A percentile compares a stretch with the other conserved stretches of the same genome.
These are phyloP conservation scores for Rattus rattus DNA, from an alignment of 2,113 vertebrate genomes.

Conservation along the genomic window DNA sequence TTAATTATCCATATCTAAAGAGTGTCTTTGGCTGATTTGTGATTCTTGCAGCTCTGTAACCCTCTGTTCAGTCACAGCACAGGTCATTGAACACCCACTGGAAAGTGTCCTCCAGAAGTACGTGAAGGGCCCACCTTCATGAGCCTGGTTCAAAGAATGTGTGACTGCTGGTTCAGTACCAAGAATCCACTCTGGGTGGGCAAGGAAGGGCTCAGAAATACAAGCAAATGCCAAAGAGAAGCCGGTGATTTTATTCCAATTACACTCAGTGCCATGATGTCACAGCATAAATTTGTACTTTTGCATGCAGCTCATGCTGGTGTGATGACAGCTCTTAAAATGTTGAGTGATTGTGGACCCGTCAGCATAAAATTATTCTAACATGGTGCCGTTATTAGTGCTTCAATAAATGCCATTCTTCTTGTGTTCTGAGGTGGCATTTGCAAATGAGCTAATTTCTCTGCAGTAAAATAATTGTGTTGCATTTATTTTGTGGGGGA, in stretches of 20 bases:
- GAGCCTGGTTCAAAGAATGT: constrained; percentile 80
- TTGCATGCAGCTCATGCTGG: constrained; percentile 89
- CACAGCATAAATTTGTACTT: constrained; percentile 92
- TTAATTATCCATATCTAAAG: constrained; percentile 87
- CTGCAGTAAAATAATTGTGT: constrained; percentile 90
- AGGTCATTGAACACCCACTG: constrained; percentile 83
- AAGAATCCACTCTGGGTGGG: constrained; percentile 79
- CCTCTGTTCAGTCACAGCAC: constrained; percentile 78
- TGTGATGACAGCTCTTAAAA: constrained; percentile 93
- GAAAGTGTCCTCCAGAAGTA: constrained; percentile 79
- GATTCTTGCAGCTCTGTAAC: constrained; percentile 81
- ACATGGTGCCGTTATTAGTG: constrained; percentile 90
- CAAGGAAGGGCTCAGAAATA: constrained; percentile 83
- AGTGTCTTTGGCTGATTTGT: constrained; percentile 82
- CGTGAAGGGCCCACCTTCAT: constrained; percentile 77
- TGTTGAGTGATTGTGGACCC: constrained; percentile 90
- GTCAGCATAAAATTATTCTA: constrained; percentile 93
- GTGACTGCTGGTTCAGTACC: constrained; percentile 5
- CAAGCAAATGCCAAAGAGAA: constrained; percentile 80
- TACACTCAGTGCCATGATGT: constrained; percentile 90
- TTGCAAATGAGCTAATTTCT: constrained; percentile 92
- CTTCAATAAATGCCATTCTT: constrained; percentile 92
- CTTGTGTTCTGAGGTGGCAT: constrained; percentile 89
- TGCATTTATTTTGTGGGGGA: constrained; percentile 87
- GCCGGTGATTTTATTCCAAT: constrained; percentile 91